phyloP scores from a whole-genome alignment of 2,888 invertebrate genomes.

The Eupeodes luniger region DNA sequence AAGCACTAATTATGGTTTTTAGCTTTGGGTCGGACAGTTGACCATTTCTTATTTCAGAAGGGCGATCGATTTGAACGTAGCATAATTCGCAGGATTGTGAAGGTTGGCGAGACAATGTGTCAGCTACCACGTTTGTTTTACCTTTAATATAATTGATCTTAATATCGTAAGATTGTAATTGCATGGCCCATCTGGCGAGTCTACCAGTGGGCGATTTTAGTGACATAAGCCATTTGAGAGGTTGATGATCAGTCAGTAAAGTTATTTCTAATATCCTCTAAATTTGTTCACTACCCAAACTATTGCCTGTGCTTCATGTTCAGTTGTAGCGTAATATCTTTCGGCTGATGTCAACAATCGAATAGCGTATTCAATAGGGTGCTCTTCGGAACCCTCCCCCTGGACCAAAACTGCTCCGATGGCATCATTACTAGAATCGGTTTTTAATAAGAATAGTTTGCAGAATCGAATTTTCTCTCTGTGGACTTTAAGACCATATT shows the following conservation, averaged over 20 bases:
- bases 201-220: not conserved
- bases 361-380: constrained; percentile 21
- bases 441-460: constrained; percentile 14
- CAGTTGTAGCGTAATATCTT: constrained; percentile 77
- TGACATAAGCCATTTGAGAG: constrained; percentile 83
- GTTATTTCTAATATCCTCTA: constrained; percentile 19
- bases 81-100: constrained; percentile 18
- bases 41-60: too few species aligned
- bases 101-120: constrained; percentile 51
- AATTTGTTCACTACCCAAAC: constrained; percentile 59
- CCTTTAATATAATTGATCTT: constrained; percentile 82
- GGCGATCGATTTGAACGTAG: constrained; percentile 35
- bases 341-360: not conserved
- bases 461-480: not conserved
- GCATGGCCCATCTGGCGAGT: constrained; percentile 77
- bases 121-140: constrained; percentile 78
- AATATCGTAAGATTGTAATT: constrained; percentile 81
- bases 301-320: constrained; percentile 81
- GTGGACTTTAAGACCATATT: not conserved
- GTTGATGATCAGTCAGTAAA: constrained; percentile 14
- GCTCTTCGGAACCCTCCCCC: constrained; percentile 13
- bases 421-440: not conserved
- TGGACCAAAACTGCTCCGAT: constrained; percentile 7
- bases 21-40: too few species aligned
- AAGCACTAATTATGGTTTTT: not conserved